Conservation (phyloP, 35 echinoderm and acorn worm species). For the Eucidaris tribuloides region DNA sequence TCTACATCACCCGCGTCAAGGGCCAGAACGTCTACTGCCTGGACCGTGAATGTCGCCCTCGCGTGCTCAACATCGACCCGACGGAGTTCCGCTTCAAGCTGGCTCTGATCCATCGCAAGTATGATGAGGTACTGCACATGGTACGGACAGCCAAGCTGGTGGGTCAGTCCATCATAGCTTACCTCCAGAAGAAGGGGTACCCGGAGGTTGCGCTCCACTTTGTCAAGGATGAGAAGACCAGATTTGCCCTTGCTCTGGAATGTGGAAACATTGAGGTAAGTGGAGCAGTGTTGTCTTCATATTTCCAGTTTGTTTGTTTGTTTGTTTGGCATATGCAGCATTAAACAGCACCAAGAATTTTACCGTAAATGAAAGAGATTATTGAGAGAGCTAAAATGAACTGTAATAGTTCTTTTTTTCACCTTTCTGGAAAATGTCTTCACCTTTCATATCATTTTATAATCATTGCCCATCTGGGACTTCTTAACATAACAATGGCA, state of each 20-base stretch:
- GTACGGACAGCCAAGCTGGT: slow-evolving; percentile 92
- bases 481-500: no score
- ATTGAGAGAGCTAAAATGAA: neutral
- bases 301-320: no score
- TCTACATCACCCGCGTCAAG: slow-evolving; percentile 95
- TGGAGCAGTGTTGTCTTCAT: no score
- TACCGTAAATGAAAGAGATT: neutral
- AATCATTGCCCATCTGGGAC: no score
- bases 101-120: slow-evolving; percentile 92
- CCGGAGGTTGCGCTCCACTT: slow-evolving; percentile 97
- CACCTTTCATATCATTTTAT: neutral
- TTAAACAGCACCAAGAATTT: no score
- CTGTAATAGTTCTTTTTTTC: neutral
- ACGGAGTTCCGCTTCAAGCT: slow-evolving; percentile 94
- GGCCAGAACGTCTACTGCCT: slow-evolving; percentile 95
- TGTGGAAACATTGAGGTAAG: slow-evolving; percentile 96
- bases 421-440: no score
- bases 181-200: slow-evolving; percentile 99
- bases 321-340: no score
- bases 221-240: slow-evolving; percentile 96
- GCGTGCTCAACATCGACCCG: slow-evolving; percentile 90
- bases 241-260: slow-evolving; percentile 91
- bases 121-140: slow-evolving; percentile 98
- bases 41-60: slow-evolving; percentile 90
- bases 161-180: slow-evolving; percentile 97